These are phyloP conservation scores for Vidua macroura DNA, from an alignment of 2,113 vertebrate species.

Conservation along the genomic window DNA sequence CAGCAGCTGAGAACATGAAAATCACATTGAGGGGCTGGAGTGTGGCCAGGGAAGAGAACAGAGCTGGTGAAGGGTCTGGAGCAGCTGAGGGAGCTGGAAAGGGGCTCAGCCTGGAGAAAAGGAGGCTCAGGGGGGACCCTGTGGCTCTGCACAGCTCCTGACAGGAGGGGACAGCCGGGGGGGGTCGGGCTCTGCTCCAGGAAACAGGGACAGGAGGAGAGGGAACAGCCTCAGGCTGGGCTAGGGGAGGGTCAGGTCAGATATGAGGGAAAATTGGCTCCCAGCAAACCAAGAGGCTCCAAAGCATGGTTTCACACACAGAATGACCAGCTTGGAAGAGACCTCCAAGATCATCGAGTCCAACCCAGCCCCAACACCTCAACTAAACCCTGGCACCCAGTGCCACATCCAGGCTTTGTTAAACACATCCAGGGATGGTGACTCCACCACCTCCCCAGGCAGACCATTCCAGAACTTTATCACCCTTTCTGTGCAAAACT, in stretches of 20 bases:
- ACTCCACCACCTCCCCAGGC: background rate
- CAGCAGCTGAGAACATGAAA: background rate
- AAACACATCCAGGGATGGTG: background rate
- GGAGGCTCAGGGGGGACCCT: background rate
- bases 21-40: background rate
- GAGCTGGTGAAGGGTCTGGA: background rate
- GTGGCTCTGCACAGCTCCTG: background rate
- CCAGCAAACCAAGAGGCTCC: background rate
- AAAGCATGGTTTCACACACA: background rate
- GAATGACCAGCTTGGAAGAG: background rate
- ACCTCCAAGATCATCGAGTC: background rate
- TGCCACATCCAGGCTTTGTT: background rate
- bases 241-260: accelerated
- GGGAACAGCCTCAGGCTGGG: accelerated
- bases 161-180: accelerated
- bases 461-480: background rate
- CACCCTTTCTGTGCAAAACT: background rate
- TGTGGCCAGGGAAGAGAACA: accelerated
- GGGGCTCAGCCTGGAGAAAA: background rate
- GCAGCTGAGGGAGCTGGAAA: background rate
- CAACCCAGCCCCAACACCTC: background rate
- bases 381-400: background rate
- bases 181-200: background rate
- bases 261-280: background rate
- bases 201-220: background rate